Percentiles rank a stretch among this genome's conserved stretches.
Conservation (phyloP, 2,888 invertebrate genomes). For the Pyrgus malvae region DNA sequence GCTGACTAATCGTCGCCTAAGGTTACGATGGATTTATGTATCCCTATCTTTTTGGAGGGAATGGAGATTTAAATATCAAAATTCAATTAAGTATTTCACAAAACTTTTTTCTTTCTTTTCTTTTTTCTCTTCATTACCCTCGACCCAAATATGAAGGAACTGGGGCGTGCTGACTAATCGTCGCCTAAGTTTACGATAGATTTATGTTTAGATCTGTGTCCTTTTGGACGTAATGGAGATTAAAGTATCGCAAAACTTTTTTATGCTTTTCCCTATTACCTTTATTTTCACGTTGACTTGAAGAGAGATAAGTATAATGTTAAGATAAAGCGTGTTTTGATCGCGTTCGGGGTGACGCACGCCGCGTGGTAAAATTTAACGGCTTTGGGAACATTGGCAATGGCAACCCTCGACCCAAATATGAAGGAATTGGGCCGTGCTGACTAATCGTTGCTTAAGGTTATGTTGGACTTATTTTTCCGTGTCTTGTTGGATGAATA, state of each 20-base stretch:
- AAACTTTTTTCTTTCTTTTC: no score
- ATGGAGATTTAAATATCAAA: no score
- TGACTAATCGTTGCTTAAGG: constrained; percentile 1
- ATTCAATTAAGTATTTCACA: no score
- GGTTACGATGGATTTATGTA: background rate
- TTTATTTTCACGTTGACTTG: no score
- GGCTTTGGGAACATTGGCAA: no score
- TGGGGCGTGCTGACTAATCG: constrained; percentile 4
- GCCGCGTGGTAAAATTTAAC: no score
- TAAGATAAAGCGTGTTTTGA: no score
- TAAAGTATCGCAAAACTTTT: no score
- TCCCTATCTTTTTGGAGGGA: background rate
- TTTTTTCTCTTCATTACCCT: no score
- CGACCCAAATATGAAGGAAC: background rate
- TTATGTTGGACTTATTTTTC: background rate
- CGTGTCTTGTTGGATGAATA: background rate
- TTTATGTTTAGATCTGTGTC: background rate
- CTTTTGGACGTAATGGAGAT: background rate
- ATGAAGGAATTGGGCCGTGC: background rate
- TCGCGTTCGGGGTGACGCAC: no score
- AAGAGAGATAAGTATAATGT: no score
- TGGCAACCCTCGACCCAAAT: constrained; percentile 10
- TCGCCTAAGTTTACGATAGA: background rate
- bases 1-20: background rate
- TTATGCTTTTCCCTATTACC: no score